Conservation (phyloP, 2,113 vertebrate species). For the Astur gentilis region DNA sequence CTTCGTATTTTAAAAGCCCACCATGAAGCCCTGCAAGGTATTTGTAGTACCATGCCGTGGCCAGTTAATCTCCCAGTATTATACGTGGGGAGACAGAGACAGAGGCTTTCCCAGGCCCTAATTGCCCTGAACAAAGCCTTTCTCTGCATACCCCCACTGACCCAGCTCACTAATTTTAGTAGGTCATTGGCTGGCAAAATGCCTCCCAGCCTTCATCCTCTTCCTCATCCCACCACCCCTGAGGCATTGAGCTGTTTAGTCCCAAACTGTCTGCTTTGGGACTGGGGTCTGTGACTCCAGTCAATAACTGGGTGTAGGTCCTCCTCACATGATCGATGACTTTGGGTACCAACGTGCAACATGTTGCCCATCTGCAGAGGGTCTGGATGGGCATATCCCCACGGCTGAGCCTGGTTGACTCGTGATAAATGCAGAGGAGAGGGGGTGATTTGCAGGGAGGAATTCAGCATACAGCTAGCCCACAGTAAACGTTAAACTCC, state of each 20-base stretch:
- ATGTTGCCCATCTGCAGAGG: background rate
- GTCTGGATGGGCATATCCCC: background rate
- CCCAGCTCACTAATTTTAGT: background rate
- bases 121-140: background rate
- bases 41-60: rapidly evolving
- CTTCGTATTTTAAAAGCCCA: background rate
- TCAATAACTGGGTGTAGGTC: too few relatives aligned
- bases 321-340: rapidly evolving
- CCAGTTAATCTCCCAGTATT: background rate
- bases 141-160: background rate
- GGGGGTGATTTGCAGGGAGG: background rate
- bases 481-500: background rate
- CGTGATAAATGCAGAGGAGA: background rate
- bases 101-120: background rate
- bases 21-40: background rate
- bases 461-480: background rate
- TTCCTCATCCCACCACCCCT: background rate
- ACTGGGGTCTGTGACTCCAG: background rate
- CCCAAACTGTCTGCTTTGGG: background rate
- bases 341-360: background rate
- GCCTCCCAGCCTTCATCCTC: background rate
- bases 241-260: background rate
- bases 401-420: background rate
- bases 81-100: background rate
- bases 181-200: background rate